Base-by-base conservation (phyloP, 2,888 invertebrate species). In the Daptonema setosum region DNA sequence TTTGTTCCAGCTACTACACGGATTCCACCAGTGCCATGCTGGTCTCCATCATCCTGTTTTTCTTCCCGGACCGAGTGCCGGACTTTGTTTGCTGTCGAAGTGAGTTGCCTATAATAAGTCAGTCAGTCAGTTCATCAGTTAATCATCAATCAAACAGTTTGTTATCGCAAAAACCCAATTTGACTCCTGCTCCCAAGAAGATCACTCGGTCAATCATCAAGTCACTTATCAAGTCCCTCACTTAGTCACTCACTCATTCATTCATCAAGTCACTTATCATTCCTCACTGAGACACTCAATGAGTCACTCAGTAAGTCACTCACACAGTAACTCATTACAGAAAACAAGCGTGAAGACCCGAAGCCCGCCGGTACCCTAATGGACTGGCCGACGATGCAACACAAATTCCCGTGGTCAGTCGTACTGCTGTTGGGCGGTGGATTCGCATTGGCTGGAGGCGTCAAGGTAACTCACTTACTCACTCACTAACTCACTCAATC, bases 41-140 rank as follows among this genome's bases (percentile, higher is more conserved):
- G 61, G 80, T 88, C n/a, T 83, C 83, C 0, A 75, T 87, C 51
- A 72, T 87, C 29, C 80, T 88, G 71, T 90, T 88, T 71, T 74
- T 85, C 28, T 75, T 88, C 28, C 90, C 90, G 0, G 80, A 85
- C 62, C 79, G 81, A 14, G 58, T 61, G 22, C 79, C 83, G 0
- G 61, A 63, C 45, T 58, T 61, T 28, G 54, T 56, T 17, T 56
- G 57, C 51, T 30, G 24, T 2, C 28, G n/a, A 56, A 11, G 56
- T 56, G 22, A 28, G 56, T 28, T 2, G 17, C 5, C 8, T 26
- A 26, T 28, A 2, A 26, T 50, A 28, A 11, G 11, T 35, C 11
- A 47, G 5, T 47, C 22, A 11, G 17, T 22, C 11, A n/a, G 22
- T 47, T 47, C 22, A 17, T 14, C 5, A 14, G 47, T 47, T 22